Percentiles rank a stretch among this genome's conserved stretches.
phyloP scores from a whole-genome alignment of 2,797 vertebrate species.

The Alauda arvensis region DNA sequence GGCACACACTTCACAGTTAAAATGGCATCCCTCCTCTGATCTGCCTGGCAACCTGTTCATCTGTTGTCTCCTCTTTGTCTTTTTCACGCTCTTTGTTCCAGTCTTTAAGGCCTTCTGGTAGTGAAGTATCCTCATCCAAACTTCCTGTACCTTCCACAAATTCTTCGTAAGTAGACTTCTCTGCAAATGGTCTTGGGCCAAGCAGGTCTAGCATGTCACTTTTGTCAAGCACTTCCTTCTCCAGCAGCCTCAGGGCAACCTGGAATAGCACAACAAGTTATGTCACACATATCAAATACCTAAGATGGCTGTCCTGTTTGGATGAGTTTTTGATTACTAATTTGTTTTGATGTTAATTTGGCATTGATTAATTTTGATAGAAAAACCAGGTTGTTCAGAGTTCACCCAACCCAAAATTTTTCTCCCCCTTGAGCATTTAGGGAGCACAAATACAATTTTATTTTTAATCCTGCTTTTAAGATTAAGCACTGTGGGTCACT shows the following conservation, averaged over 20 bases:
- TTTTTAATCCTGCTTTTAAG: neutral
- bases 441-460: neutral
- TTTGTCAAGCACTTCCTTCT: conserved; percentile 94
- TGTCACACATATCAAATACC: neutral
- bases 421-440: neutral
- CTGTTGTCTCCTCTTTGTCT: conserved; percentile 78
- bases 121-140: conserved; percentile 89
- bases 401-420: neutral
- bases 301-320: neutral
- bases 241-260: conserved; percentile 90
- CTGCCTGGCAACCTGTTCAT: conserved; percentile 82
- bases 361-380: neutral
- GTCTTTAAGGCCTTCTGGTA: conserved; percentile 93
- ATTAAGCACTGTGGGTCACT: neutral
- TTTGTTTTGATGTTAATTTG: neutral
- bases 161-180: conserved; percentile 95
- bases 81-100: conserved; percentile 88
- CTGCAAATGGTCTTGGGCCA: conserved; percentile 87
- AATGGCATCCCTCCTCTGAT: conserved; percentile 81
- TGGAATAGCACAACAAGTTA: conserved; percentile 59
- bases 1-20: conserved; percentile 54
- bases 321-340: neutral
- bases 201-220: conserved; percentile 91
- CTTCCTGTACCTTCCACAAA: conserved; percentile 95
- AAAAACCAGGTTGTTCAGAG: neutral